Base-by-base conservation (phyloP, 1,140 invertebrate species). In the Drosophila insularis region DNA sequence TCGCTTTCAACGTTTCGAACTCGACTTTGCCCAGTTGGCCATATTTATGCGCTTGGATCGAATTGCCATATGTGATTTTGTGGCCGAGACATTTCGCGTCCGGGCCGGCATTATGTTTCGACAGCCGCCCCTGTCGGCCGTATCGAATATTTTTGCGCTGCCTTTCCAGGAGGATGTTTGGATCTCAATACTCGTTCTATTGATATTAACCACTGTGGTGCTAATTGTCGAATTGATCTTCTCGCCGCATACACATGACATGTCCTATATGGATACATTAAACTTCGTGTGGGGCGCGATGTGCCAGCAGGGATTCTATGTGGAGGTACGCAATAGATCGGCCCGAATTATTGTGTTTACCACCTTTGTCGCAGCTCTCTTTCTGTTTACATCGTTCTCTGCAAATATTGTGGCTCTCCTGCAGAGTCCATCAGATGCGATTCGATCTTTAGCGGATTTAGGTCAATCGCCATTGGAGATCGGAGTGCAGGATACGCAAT, bases 81-180 rank as follows among this genome's bases (percentile, higher is more conserved):
- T 93, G 21, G 92, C 93, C 0, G 93, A 94, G 67, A 94, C 93
- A 0, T 92, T 93, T 61, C 84, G 91, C 1, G 89, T 94, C 7
- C 89, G 91, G 86, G 93, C 70, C n/a, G 81, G 78, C 0, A 93
- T 93, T 62, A 92, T 96, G 65, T 96, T 96, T 81, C 93, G 94
- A 0, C 93, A 94, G 87, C 95, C 95, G 1, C 93, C 95, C 31
- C 91, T 95, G 19, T 95, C 95, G 0, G 94, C 94, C 0, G 93
- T 95, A 14, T 93, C 92, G 11, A 95, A 95, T 87, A 94, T 95
- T 40, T 96, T 95, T 76, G 92, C 92, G 27, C 82, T 95, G 78
- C 95, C 95, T 10, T 95, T 96, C 71, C 92, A 93, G 68, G 86
- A 74, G 13, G 93, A 92, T 27, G 95, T 95, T 40, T 96, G 95